Conservation (phyloP, 2,888 invertebrate genomes). For the Platycheirus albimanus region DNA sequence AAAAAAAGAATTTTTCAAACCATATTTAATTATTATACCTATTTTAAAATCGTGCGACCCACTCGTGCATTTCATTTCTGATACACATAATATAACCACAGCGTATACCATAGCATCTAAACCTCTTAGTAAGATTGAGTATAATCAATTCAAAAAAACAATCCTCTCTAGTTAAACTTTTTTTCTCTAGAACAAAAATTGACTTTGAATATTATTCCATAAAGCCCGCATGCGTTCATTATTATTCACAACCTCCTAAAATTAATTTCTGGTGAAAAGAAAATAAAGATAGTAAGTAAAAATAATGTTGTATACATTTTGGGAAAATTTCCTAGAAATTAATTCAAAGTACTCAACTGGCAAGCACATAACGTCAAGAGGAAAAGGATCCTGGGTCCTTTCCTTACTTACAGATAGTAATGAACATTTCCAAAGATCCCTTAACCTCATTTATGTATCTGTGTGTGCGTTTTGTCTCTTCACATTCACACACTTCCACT, state of each 20-base stretch:
- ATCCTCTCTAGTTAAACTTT: too few species aligned
- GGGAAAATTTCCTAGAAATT: neutral
- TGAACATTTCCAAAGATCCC: neutral
- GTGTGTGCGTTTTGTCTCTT: neutral
- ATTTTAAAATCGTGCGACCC: too few species aligned
- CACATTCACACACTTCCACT: neutral
- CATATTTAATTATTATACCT: too few species aligned
- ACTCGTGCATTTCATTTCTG: too few species aligned
- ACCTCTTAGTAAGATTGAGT: too few species aligned
- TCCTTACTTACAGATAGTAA: neutral
- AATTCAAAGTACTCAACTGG: conserved; percentile 6
- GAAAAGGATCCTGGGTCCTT: neutral
- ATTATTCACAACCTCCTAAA: neutral
- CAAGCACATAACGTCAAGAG: neutral
- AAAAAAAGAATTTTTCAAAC: too few species aligned
- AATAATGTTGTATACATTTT: conserved; percentile 16
- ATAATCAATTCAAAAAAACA: conserved; percentile 9
- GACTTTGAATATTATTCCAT: neutral
- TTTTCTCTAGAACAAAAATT: neutral
- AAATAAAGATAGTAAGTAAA: conserved; percentile 13
- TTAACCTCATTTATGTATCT: conserved; percentile 4
- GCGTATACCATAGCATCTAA: too few species aligned
- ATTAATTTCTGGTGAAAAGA: neutral
- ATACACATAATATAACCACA: too few species aligned
- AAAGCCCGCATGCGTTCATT: neutral